phyloP scores from a whole-genome alignment of 1,140 invertebrate genomes.

The Polypedilum pembai region DNA sequence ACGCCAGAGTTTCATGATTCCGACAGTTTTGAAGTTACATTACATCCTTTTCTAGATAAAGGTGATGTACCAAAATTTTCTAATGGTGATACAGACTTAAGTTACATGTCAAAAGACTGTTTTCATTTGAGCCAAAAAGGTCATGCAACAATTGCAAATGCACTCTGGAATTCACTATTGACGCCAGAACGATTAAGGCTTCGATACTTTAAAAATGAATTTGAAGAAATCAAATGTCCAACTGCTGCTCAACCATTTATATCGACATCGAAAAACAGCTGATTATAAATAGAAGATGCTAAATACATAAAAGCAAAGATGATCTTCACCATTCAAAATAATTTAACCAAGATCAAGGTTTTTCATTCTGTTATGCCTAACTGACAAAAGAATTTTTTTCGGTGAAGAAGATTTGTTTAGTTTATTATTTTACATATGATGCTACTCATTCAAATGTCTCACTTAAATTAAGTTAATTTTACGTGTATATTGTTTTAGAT shows the following conservation, averaged over 20 bases:
- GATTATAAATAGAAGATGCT: not conserved
- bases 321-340: not conserved
- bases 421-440: not conserved
- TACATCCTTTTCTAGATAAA: constrained; percentile 7
- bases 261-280: constrained; percentile 33
- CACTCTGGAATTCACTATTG: constrained; percentile 56
- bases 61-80: not conserved
- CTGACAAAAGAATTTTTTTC: not conserved
- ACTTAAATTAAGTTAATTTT: not conserved
- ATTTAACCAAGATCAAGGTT: not conserved
- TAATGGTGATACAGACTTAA: not conserved
- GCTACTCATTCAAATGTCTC: not conserved
- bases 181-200: constrained; percentile 44
- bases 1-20: constrained; percentile 39
- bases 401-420: not conserved
- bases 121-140: constrained; percentile 70
- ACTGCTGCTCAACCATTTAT: constrained; percentile 39
- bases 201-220: constrained; percentile 36
- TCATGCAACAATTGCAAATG: constrained; percentile 54
- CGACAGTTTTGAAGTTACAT: not conserved
- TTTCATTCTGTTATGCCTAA: not conserved
- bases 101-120: constrained; percentile 65
- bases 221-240: constrained; percentile 40
- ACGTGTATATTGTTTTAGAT: not conserved
- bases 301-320: not conserved